Base-by-base conservation (phyloP, 2,888 invertebrate genomes). In the Lasius fuliginosus region DNA sequence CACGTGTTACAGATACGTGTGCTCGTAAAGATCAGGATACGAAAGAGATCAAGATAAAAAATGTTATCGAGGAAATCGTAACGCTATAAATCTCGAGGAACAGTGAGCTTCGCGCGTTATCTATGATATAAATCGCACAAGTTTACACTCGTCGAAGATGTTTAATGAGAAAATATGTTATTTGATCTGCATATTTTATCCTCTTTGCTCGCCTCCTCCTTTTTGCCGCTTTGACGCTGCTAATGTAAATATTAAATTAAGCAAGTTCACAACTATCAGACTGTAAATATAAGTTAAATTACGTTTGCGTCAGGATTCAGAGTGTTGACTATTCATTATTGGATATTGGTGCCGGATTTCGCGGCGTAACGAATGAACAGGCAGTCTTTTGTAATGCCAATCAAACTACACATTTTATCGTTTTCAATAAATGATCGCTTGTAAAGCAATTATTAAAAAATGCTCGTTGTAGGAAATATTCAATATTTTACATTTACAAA, bases 401-500 rank as follows among this genome's bases (percentile, higher is more conserved):
- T 76, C 65, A 62, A 64, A 9, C 12, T 58, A 42, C 15, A 75
- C 12, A 53, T 46, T 67, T 65, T 23, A 65, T 76, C 27, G 49
- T 15, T 36, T 53, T 36, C 49, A 49, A 76, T 75, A 49, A 64
- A 64, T 15, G 11, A 18, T 5, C 11, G 36, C n/a, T 75, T 23
- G 23, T 75, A 64, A 64, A 23, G 33, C 18, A 49, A 76, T 23
- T 11, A 33, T 49, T 64, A 15, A 18, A n/a, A 33, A 75, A 33
- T 18, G 42, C 6, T 30, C 8, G 12, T 27, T 73, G 4, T 71
- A 56, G 3, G 8, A 73, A 58, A 73, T 27, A 73, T 60, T 74
- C 23, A 40, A 73, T 36, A 11, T 5, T 23, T 15, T 15, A 71
- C 18, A n/a, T 71, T 53, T 18, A 23, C 4, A 56, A 15, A 71